Conservation (phyloP, 2,113 vertebrate species). For the Hippolais icterina region DNA sequence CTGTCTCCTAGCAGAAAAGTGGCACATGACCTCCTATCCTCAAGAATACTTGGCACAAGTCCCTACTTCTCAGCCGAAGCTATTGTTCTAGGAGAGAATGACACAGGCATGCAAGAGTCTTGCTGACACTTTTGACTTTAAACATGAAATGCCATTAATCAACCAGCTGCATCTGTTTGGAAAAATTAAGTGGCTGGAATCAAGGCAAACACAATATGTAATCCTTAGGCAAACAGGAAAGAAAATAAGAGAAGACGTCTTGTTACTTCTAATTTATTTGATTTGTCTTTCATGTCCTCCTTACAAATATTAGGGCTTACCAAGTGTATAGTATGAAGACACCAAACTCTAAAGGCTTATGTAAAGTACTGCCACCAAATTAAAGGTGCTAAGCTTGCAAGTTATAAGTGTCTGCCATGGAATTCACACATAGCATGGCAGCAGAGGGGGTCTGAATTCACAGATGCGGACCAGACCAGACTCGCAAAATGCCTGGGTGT, state of each 20-base stretch:
- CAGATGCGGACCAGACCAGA: neutral
- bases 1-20: constrained; percentile 78
- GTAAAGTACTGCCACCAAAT: constrained; percentile 10
- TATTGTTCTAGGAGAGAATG: constrained; percentile 80
- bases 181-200: constrained; percentile 79
- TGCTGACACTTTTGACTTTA: constrained; percentile 86
- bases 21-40: constrained; percentile 81
- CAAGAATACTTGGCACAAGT: constrained; percentile 80
- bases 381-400: constrained; percentile 36
- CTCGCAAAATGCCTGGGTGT: neutral
- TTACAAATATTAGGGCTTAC: constrained; percentile 13
- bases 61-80: constrained; percentile 75
- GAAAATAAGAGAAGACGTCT: constrained; percentile 62
- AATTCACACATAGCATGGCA: constrained; percentile 12
- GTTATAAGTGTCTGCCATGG: constrained; percentile 9
- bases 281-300: constrained; percentile 40
- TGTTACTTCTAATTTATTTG: constrained; percentile 59
- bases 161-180: constrained; percentile 82
- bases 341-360: constrained; percentile 9
- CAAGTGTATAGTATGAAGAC: neutral
- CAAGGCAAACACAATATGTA: constrained; percentile 80
- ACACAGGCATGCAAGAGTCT: constrained; percentile 75
- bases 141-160: constrained; percentile 81
- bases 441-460: neutral
- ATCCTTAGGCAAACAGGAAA: constrained; percentile 75